phyloP scores from a whole-genome alignment of 1,140 invertebrate genomes.

The Paramacrobiotus metropolitanus region DNA sequence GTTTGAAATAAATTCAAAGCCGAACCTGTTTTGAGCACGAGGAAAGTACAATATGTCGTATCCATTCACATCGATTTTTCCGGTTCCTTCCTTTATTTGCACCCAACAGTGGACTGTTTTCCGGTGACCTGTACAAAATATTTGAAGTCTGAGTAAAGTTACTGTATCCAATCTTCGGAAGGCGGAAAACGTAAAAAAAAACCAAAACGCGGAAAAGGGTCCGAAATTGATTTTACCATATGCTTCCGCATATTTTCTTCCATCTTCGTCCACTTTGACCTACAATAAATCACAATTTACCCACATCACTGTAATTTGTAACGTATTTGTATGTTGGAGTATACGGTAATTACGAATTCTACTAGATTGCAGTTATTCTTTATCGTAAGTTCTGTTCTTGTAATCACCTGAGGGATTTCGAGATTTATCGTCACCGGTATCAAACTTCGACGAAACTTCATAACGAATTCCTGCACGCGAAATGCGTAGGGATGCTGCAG shows the following conservation, averaged over 20 bases:
- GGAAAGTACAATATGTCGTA: slow-evolving; percentile 41
- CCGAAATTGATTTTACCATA: slow-evolving; percentile 33
- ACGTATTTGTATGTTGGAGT: too few species aligned
- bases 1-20: not conserved
- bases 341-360: too few species aligned
- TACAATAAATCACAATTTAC: slow-evolving; percentile 24
- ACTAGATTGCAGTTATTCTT: not conserved
- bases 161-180: too few species aligned
- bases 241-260: slow-evolving; percentile 38
- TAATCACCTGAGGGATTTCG: slow-evolving; percentile 6
- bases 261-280: slow-evolving; percentile 38
- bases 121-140: slow-evolving; percentile 35
- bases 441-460: slow-evolving; percentile 35
- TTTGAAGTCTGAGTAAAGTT: slow-evolving; percentile 9
- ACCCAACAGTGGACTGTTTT: slow-evolving; percentile 43
- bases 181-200: too few species aligned
- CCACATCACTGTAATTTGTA: too few species aligned
- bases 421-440: slow-evolving; percentile 22
- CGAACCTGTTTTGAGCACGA: slow-evolving; percentile 37
- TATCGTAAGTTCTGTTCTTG: not conserved
- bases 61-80: slow-evolving; percentile 56
- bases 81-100: slow-evolving; percentile 46
- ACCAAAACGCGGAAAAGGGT: too few species aligned
- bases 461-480: slow-evolving; percentile 39
- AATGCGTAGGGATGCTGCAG: slow-evolving; percentile 37